These are phyloP conservation scores for Lethenteron camtschaticum DNA, from an alignment of 2,113 vertebrate species.

Conservation along the genomic window DNA sequence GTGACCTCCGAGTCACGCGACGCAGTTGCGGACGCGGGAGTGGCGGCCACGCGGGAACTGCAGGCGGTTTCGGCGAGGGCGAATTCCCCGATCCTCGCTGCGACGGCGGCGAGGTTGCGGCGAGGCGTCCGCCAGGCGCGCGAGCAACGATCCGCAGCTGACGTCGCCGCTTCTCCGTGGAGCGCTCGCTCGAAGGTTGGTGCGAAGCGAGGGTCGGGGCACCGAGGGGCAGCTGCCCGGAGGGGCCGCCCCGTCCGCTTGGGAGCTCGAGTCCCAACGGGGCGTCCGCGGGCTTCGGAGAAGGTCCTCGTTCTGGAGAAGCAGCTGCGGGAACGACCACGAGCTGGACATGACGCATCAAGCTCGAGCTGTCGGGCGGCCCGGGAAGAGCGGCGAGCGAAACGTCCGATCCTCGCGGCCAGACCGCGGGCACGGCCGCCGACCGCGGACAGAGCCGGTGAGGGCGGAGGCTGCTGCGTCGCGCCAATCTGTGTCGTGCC, in stretches of 20 bases:
- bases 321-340: constrained; percentile 70
- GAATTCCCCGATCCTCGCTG: constrained; percentile 33
- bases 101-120: constrained; percentile 53
- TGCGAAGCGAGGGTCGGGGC: constrained; percentile 29
- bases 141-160: constrained; percentile 20
- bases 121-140: constrained; percentile 19
- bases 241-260: constrained; percentile 45
- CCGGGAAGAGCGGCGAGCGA: constrained; percentile 63
- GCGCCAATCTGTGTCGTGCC: no score
- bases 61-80: constrained; percentile 5
- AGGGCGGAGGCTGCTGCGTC: no score
- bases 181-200: constrained; percentile 22
- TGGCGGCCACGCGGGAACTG: no score
- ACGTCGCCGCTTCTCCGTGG: no score
- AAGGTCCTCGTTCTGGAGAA: constrained; percentile 76
- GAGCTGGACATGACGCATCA: constrained; percentile 82
- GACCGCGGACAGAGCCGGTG: no score
- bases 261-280: constrained; percentile 70
- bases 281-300: constrained; percentile 64
- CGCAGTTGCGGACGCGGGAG: no score
- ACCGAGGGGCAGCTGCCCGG: constrained; percentile 59
- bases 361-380: constrained; percentile 74
- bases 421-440: no score
- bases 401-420: no score
- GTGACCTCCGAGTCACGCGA: no score